Base-by-base conservation (phyloP, 1,140 invertebrate genomes). In the Lasaia peninsularis region DNA sequence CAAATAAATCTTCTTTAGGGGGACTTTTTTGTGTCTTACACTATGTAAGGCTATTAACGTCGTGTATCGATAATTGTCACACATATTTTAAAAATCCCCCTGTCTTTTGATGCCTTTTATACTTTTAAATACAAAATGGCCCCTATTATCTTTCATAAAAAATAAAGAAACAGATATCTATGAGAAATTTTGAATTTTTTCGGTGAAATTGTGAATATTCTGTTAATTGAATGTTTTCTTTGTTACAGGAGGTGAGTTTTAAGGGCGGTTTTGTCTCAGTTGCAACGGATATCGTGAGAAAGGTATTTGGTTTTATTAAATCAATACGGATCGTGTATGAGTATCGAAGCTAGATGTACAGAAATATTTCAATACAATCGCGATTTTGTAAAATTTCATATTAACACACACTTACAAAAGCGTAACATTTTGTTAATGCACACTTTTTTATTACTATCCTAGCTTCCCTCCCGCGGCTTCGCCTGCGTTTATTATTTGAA, bases 11-110 rank as follows among this genome's bases (percentile, higher is more conserved):
- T 85, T 81, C 56, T 54, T 70, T 60, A 63, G 69, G 77, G 81
- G 76, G 74, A 62, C 24, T 56, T 78, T 87, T 80, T 64, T 85
- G 77, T 75, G 58, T 76, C 60, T 55, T 74, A 54, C 32, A 79
- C 75, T 83, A 74, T 83, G 79, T 86, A 83, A 83, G 71, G 48
- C 75, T 84, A 87, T 88, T 88, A 87, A 82, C 74, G 74, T 75
- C 83, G 56, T 88, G 85, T 88, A 75, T 71, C 65, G 80, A 86
- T 88, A 88, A 88, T 88, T 88, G 83, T 88, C 85, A 72, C 85
- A 88, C 85, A 82, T 88, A 88, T 83, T 86, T 88, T 83, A 86
- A 76, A 84, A 75, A 75, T 69, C 68, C 73, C 69, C 64, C 65
- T 51, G 65, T 56, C 56, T 67, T 69, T 71, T 67, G 52, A 14